Evolutionary conservation across 2,797 vertebrate genomes (phyloP).

Genomic region (Triplophysa bombifrons): DNA sequence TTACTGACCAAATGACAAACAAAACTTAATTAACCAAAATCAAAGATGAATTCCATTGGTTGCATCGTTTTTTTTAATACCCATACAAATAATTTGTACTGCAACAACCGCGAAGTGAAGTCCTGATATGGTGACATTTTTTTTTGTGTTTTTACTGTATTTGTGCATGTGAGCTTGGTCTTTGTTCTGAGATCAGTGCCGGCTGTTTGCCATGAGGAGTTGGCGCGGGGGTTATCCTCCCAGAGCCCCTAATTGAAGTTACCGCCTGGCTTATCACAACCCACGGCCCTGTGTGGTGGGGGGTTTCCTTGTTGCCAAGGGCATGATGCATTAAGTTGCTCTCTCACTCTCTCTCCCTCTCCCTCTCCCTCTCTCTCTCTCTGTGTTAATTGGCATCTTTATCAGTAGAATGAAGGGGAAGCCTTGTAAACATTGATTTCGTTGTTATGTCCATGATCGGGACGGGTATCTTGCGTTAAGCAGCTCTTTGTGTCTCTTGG

Average conservation of each 20-base stretch:
- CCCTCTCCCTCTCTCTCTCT: constrained; percentile 11
- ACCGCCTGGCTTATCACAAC: constrained; percentile 61
- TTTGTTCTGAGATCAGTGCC: constrained; percentile 68
- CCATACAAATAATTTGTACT: too few species aligned
- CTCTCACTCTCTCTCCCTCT: constrained; percentile 1
- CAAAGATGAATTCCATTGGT: too few species aligned
- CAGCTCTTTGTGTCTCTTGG: constrained; percentile 16
- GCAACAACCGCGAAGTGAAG: too few species aligned
- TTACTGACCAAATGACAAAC: too few species aligned
- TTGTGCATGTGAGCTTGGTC: constrained; percentile 47
- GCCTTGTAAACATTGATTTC: constrained; percentile 30
- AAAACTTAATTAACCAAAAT: too few species aligned
- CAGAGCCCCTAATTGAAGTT: constrained; percentile 79
- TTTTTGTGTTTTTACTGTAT: background rate
- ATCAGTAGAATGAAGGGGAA: constrained; percentile 23
- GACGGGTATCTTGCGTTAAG: background rate
- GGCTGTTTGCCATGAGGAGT: constrained; percentile 53
- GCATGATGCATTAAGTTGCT: constrained; percentile 54
- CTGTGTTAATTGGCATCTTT: constrained; percentile 39
- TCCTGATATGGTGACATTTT: too few species aligned
- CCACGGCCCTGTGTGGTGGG: constrained; percentile 34
- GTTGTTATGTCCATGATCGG: constrained; percentile 23
- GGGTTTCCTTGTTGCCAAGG: constrained; percentile 65
- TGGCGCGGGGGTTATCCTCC: constrained; percentile 51
- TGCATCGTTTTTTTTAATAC: too few species aligned